These are phyloP conservation scores for Eremophila alpestris DNA, from an alignment of 2,797 vertebrate genomes.

Conservation along the genomic window DNA sequence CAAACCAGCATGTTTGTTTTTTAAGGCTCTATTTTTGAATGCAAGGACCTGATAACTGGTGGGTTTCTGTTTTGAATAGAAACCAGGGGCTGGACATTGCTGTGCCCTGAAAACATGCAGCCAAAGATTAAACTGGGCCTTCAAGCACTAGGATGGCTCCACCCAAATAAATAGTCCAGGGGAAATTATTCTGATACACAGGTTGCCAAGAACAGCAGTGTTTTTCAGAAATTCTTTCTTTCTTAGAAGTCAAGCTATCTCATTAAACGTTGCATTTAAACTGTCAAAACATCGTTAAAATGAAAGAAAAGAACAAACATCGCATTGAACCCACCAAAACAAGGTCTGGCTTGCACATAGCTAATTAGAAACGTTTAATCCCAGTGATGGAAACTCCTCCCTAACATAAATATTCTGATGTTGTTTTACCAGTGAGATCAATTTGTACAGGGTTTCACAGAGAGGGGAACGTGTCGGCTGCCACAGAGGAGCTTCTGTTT, in stretches of 20 bases:
- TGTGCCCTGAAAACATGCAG: constrained; percentile 36
- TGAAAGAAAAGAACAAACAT: constrained; percentile 18
- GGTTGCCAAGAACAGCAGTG: constrained; percentile 67
- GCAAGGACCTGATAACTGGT: constrained; percentile 36
- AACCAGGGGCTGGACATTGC: constrained; percentile 56
- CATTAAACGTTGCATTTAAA: background rate
- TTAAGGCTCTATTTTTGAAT: constrained; percentile 26
- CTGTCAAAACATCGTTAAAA: background rate
- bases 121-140: constrained; percentile 61
- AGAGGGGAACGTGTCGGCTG: background rate
- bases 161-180: constrained; percentile 64
- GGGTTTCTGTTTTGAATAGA: constrained; percentile 55
- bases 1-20: background rate
- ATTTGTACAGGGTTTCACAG: background rate
- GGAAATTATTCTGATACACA: constrained; percentile 68
- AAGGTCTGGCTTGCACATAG: background rate
- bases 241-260: constrained; percentile 56
- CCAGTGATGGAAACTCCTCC: background rate
- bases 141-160: constrained; percentile 31
- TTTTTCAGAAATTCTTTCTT: constrained; percentile 37
- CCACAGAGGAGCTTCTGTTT: background rate
- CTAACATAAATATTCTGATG: constrained; percentile 16
- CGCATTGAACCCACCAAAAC: background rate
- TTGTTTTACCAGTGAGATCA: constrained; percentile 1
- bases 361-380: background rate